These are phyloP conservation scores for Agriopis aurantiaria DNA, from an alignment of 2,888 invertebrate genomes.

Conservation along the genomic window DNA sequence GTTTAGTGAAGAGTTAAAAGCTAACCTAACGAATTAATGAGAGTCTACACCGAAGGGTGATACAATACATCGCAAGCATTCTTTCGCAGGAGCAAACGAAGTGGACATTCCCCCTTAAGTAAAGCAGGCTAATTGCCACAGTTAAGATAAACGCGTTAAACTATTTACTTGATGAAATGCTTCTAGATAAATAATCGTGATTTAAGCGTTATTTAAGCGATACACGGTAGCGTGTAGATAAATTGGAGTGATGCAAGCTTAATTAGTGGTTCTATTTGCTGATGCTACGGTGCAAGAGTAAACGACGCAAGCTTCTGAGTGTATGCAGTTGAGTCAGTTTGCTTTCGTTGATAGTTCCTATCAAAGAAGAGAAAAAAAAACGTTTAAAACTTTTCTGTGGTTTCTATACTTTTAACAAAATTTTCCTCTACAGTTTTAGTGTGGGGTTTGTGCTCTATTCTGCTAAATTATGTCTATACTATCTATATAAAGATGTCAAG, in stretches of 20 bases:
- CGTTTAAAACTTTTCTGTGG: too few relatives aligned
- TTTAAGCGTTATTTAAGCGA: constrained; percentile 54
- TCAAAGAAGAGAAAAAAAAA: too few relatives aligned
- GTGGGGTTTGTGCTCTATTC: too few relatives aligned
- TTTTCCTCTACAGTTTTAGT: too few relatives aligned
- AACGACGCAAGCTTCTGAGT: constrained; percentile 1
- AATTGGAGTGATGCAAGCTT: constrained; percentile 34
- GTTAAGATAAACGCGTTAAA: constrained; percentile 55
- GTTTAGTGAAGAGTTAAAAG: not conserved
- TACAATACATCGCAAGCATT: constrained; percentile 14
- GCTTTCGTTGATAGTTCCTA: too few relatives aligned
- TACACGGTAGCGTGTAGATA: constrained; percentile 43
- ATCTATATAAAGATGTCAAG: too few relatives aligned
- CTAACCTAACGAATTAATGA: not conserved
- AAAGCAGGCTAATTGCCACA: constrained; percentile 54
- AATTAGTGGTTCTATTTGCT: constrained; percentile 45
- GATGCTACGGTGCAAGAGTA: constrained; percentile 12
- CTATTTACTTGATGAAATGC: constrained; percentile 50
- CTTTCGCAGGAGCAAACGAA: constrained; percentile 11
- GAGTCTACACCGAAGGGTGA: not conserved
- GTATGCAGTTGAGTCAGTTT: not conserved
- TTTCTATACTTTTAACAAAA: not conserved
- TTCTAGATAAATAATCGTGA: constrained; percentile 51
- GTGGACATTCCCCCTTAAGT: constrained; percentile 50
- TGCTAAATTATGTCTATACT: too few relatives aligned